phyloP scores from a whole-genome alignment of 2,797 vertebrate genomes.

The Crocidura indochinensis region DNA sequence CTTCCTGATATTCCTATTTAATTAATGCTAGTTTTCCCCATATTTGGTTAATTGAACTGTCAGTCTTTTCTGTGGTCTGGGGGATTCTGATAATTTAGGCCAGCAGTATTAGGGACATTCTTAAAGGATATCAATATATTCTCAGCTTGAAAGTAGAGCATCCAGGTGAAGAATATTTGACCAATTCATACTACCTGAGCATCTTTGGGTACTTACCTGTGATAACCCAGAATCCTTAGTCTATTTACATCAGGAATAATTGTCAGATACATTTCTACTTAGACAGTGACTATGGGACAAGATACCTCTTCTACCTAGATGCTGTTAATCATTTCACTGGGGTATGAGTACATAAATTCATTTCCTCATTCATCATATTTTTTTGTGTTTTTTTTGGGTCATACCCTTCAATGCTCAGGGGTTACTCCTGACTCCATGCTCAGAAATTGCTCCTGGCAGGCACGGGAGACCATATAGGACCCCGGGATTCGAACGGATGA shows the following conservation, averaged over 20 bases:
- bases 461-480: too few species aligned
- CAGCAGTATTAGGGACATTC: neutral
- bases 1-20: constrained; percentile 74
- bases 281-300: neutral
- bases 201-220: neutral
- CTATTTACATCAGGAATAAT: neutral
- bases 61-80: constrained; percentile 40
- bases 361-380: neutral
- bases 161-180: neutral
- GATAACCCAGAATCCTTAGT: neutral
- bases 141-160: neutral
- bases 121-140: neutral
- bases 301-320: neutral
- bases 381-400: too few species aligned
- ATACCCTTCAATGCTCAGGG: too few species aligned
- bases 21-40: constrained; percentile 65
- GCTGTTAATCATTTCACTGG: neutral
- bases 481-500: too few species aligned
- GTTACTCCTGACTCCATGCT: too few species aligned
- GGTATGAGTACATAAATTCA: neutral
- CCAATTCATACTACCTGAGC: accelerated
- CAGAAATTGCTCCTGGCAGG: too few species aligned
- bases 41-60: constrained; percentile 81
- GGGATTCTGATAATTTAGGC: constrained; percentile 22
- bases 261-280: neutral